Conservation (phyloP, 1,140 invertebrate genomes). For the Magallana gigas region DNA sequence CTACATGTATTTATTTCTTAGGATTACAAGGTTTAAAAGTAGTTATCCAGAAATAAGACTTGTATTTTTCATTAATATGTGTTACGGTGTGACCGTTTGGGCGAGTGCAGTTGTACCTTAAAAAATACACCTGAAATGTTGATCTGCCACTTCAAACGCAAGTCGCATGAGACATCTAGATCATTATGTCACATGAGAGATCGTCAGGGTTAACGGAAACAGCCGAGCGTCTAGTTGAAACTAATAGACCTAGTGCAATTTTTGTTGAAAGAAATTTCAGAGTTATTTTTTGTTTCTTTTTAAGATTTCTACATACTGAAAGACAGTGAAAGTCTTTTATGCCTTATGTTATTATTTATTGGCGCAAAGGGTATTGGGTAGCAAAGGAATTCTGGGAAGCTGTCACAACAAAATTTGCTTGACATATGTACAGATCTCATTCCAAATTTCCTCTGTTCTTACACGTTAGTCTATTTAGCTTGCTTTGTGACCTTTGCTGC, state of each 20-base stretch:
- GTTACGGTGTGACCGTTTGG: background rate
- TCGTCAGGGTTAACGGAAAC: background rate
- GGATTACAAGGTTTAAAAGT: background rate
- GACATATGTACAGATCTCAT: background rate
- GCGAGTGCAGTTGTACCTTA: slow-evolving; percentile 4
- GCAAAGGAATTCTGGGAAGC: background rate
- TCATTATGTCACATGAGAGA: background rate
- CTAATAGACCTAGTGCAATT: slow-evolving; percentile 10
- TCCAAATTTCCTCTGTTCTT: background rate
- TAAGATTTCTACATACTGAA: background rate
- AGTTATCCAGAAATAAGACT: slow-evolving; percentile 12
- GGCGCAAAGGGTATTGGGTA: background rate
- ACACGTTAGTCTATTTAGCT: slow-evolving; percentile 6
- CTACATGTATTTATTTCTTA: background rate
- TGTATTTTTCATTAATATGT: slow-evolving; percentile 12
- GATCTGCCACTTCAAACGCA: background rate
- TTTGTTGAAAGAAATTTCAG: background rate
- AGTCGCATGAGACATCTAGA: background rate
- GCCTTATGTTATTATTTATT: slow-evolving; percentile 21
- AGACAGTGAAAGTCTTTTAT: background rate
- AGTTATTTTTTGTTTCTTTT: slow-evolving; percentile 16
- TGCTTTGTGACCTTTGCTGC: background rate
- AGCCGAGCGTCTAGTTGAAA: background rate
- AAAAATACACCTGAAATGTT: background rate
- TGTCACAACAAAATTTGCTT: background rate